Evolutionary conservation across 2,113 vertebrate species (phyloP).

Genomic region (Talpa occidentalis): DNA sequence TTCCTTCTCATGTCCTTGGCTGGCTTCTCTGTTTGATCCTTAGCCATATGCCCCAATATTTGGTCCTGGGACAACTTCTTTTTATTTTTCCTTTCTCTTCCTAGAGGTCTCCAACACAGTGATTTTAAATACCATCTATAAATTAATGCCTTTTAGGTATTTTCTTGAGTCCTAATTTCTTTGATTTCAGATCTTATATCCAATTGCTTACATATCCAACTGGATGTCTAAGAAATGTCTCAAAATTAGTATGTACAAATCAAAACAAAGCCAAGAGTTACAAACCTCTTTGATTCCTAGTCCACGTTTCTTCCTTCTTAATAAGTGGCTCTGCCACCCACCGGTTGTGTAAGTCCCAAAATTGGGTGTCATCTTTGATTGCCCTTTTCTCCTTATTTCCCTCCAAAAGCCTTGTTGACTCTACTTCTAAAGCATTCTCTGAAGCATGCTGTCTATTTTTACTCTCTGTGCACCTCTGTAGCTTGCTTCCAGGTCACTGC

Average conservation of each 20-base stretch:
- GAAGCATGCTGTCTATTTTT: not conserved
- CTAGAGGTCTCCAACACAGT: not conserved
- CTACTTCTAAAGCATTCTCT: not conserved
- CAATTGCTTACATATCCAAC: not conserved
- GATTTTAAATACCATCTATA: slow-evolving; percentile 23
- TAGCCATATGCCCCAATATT: not conserved
- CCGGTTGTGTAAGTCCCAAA: not conserved
- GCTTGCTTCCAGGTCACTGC: not conserved
- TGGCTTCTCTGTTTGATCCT: not conserved
- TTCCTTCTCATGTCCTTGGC: not conserved
- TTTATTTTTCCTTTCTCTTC: slow-evolving; percentile 20
- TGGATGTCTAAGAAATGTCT: slow-evolving; percentile 29
- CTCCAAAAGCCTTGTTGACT: not conserved
- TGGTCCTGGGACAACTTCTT: not conserved
- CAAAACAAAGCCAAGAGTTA: not conserved
- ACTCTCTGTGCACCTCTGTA: not conserved
- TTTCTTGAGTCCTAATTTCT: not conserved
- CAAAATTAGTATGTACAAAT: not conserved
- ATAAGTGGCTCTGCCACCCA: not conserved
- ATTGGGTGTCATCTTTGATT: slow-evolving; percentile 12
- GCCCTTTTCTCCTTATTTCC: not conserved
- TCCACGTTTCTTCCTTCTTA: not conserved
- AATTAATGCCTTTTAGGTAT: slow-evolving; percentile 4
- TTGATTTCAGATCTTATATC: slow-evolving; percentile 16
- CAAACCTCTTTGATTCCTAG: not conserved